Evolutionary conservation across 2,888 invertebrate genomes (phyloP).

Genomic region (Oasisia sp.): DNA sequence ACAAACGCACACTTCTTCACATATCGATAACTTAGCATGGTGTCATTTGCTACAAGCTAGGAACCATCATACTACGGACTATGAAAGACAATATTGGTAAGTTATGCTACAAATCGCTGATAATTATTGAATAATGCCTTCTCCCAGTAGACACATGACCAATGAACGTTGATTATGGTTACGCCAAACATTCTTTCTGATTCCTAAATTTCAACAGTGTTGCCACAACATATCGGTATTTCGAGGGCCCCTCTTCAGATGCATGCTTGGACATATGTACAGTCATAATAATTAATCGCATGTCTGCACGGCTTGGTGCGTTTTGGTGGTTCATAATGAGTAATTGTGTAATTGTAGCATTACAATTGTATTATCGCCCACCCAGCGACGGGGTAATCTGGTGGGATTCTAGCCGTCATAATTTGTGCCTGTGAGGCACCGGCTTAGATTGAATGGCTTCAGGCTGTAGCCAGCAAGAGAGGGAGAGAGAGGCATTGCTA

Average conservation of each 20-base stretch:
- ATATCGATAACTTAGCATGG: not conserved
- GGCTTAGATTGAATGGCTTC: no score
- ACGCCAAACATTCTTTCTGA: not conserved
- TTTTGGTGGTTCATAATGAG: not conserved
- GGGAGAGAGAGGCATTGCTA: no score
- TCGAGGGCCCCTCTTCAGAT: not conserved
- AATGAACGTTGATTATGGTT: constrained; percentile 13
- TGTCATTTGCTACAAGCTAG: not conserved
- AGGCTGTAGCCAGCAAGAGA: no score
- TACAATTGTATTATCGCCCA: not conserved
- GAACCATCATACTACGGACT: not conserved
- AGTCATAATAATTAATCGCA: not conserved
- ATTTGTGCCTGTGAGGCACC: not conserved
- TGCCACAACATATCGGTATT: not conserved
- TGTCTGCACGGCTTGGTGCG: not conserved
- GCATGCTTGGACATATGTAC: not conserved
- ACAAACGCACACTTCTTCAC: not conserved
- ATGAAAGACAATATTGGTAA: not conserved
- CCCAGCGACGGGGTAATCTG: not conserved
- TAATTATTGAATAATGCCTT: constrained; percentile 5
- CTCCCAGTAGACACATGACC: not conserved
- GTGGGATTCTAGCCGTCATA: not conserved
- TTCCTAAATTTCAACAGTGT: not conserved
- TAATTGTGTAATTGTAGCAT: not conserved
- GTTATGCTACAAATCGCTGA: not conserved